Evolutionary conservation across 1,140 invertebrate genomes (phyloP).

Genomic region (Stratiolaelaps scimitus): DNA sequence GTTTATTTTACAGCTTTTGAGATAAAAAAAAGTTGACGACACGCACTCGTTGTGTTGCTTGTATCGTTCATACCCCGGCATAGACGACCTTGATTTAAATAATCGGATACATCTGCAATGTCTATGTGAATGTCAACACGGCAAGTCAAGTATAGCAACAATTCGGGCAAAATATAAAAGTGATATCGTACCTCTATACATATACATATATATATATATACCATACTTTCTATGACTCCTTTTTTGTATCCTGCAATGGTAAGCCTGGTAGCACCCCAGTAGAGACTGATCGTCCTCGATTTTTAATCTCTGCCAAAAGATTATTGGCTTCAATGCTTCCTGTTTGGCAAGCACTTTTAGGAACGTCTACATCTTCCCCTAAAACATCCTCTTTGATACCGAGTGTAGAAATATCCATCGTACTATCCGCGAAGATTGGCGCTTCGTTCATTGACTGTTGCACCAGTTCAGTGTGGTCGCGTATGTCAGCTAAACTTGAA

Average conservation of each 20-base stretch:
- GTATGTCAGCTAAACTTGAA: conserved; percentile 37
- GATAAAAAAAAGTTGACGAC: no score
- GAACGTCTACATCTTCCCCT: conserved; percentile 32
- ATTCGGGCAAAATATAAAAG: no score
- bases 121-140: no score
- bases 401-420: conserved; percentile 54
- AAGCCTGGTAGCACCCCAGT: conserved; percentile 16
- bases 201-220: no score
- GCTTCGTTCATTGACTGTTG: conserved; percentile 46
- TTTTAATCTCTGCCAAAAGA: conserved; percentile 1
- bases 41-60: no score
- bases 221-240: not conserved
- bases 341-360: no score
- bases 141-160: no score
- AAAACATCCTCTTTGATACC: conserved; percentile 40
- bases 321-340: not conserved
- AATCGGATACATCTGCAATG: no score
- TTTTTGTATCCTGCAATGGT: conserved; percentile 5
- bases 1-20: no score
- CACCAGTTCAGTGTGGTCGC: conserved; percentile 35
- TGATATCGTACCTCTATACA: no score
- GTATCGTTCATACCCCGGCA: no score
- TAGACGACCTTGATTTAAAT: no score
- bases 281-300: conserved; percentile 13
- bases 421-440: conserved; percentile 72